phyloP scores from a whole-genome alignment of 2,113 vertebrate genomes.

The Amazona guildingii region DNA sequence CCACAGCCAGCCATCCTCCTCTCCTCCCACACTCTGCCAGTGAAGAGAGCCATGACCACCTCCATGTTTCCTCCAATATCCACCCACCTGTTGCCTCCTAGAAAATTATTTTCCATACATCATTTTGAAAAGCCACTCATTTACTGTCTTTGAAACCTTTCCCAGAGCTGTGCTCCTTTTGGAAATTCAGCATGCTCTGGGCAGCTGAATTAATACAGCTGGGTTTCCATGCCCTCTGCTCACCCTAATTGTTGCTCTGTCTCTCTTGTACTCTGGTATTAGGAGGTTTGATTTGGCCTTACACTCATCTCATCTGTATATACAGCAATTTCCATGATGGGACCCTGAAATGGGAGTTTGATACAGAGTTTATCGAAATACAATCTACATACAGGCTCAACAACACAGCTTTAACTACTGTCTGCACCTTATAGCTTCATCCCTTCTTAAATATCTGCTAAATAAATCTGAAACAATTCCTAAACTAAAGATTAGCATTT shows the following conservation, averaged over 20 bases:
- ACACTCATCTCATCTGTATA: background rate
- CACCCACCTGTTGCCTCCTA: background rate
- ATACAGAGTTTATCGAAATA: background rate
- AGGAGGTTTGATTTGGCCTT: background rate
- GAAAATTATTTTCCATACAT: background rate
- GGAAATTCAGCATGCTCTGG: background rate
- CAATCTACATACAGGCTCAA: slow-evolving; percentile 11
- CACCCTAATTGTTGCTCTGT: background rate
- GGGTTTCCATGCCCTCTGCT: background rate
- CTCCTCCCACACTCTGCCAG: background rate
- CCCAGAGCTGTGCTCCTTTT: background rate
- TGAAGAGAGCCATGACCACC: background rate
- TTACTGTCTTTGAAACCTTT: background rate
- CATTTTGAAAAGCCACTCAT: background rate
- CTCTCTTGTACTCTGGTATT: background rate
- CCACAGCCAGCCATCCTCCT: background rate
- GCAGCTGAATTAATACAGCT: background rate
- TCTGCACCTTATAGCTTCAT: background rate
- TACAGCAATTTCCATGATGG: background rate
- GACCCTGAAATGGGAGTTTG: background rate
- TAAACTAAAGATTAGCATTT: slow-evolving; percentile 2
- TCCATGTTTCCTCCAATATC: background rate
- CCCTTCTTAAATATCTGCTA: background rate
- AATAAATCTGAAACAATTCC: background rate
- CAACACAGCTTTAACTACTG: slow-evolving; percentile 5